A percentile compares a stretch with the other conserved stretches of the same genome.
These are phyloP conservation scores for Apis laboriosa DNA, from an alignment of 1,140 invertebrate species.

Conservation along the genomic window DNA sequence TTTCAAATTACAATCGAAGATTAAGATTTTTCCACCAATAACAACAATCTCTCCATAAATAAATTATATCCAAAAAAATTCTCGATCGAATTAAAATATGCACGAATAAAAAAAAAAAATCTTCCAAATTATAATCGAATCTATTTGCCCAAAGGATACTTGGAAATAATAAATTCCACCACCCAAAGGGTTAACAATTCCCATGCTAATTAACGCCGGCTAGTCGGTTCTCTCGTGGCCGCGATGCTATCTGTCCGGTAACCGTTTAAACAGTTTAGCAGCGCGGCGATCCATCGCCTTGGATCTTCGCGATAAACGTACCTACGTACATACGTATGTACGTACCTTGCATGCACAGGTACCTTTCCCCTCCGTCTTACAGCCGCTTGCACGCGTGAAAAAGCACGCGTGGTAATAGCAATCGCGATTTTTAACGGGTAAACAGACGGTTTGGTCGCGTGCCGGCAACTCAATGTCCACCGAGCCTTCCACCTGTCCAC, in stretches of 20 bases:
- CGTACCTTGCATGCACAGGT: background rate
- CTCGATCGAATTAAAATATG: background rate
- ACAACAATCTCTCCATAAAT: too few relatives aligned
- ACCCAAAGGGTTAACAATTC: constrained; percentile 13
- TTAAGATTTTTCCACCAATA: too few relatives aligned
- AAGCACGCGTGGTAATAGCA: constrained; percentile 30
- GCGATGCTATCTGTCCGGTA: constrained; percentile 34
- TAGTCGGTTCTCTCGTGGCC: background rate
- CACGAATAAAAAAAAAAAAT: background rate
- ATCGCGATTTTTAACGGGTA: constrained; percentile 50
- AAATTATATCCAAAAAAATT: too few relatives aligned
- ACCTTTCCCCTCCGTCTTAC: background rate
- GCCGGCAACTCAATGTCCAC: constrained; percentile 23
- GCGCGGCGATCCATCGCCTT: constrained; percentile 36
- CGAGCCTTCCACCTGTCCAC: constrained; percentile 63
- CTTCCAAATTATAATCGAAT: background rate
- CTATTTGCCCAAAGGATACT: background rate
- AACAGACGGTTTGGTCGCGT: constrained; percentile 54
- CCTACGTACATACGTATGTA: constrained; percentile 5
- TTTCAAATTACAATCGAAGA: too few relatives aligned
- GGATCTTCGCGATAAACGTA: constrained; percentile 38
- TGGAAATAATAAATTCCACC: background rate
- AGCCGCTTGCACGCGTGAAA: constrained; percentile 38
- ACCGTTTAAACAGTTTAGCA: constrained; percentile 50
- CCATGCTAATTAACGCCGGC: constrained; percentile 29